phyloP scores from a whole-genome alignment of 2,888 invertebrate species.

The Acanthoscelides obtectus region DNA sequence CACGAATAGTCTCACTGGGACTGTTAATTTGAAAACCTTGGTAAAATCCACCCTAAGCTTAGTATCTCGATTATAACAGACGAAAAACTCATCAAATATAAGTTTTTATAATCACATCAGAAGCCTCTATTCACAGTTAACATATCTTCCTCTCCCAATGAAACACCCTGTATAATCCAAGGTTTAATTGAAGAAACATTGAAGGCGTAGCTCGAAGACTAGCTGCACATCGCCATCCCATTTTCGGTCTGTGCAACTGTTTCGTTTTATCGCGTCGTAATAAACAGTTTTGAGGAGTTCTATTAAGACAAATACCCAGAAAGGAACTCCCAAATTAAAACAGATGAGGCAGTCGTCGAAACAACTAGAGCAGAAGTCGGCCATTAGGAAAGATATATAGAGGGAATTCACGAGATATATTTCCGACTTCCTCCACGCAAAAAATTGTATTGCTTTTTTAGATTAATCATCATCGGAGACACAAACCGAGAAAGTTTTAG shows the following conservation, averaged over 20 bases:
- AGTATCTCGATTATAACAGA: too few relatives aligned
- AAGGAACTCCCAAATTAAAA: conserved; percentile 1
- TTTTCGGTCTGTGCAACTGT: neutral
- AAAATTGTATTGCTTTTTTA: neutral
- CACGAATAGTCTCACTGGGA: too few relatives aligned
- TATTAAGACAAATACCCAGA: conserved; percentile 1
- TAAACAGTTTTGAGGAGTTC: conserved; percentile 2
- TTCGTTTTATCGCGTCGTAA: neutral
- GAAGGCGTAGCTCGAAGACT: neutral
- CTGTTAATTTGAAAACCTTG: too few relatives aligned
- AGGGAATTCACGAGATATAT: neutral
- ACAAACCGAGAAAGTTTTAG: neutral
- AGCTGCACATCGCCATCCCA: neutral
- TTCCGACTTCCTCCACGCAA: neutral
- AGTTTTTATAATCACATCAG: too few relatives aligned
- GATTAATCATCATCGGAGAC: neutral
- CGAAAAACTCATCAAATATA: too few relatives aligned
- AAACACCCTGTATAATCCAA: too few relatives aligned
- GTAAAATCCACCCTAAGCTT: too few relatives aligned
- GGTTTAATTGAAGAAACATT: neutral
- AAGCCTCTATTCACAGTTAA: too few relatives aligned
- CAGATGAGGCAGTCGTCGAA: neutral
- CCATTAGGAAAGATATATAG: neutral
- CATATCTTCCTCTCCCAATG: too few relatives aligned
- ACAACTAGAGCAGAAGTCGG: neutral